Base-by-base conservation (phyloP, 2,797 vertebrate genomes). In the Clarias fuscus region DNA sequence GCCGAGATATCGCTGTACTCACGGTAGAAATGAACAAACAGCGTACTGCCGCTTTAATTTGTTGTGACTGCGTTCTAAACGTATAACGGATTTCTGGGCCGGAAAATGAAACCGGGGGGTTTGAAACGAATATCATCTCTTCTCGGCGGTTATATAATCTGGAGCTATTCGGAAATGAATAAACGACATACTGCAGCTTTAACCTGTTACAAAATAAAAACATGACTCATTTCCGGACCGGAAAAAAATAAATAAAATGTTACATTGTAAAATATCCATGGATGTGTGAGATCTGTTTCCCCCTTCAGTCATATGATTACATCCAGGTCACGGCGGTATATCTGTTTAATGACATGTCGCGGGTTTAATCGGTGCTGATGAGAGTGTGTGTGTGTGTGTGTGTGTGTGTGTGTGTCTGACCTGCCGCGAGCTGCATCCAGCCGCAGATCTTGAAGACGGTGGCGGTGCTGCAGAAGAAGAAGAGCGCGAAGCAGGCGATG, bases 401-500 rank as follows among this genome's bases (percentile, higher is more conserved):
- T 8, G 30, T 18, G 1, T 24, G 37, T 56, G 37, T 40, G 13
- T 67, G 53, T 67, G 27, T 93, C 97, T 95, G 94, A 99, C 98
- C 98, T 88, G 98, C 97, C 89, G 96, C 96, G 92, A 99, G 97
- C 96, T 99, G 98, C 97, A 99, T 98, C 98, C 98, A 99, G 91
- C 98, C 98, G 89, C 98, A 99, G 95, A 98, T 99, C 96, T 99
- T 99, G 91, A 99, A 99, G 91, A 99, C 98, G 24, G 98, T 99
- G 81, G 97, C 98, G 83, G 98, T 99, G 95, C 98, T 98, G 96
- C 98, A 99, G 97, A 99, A 99, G 96, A 99, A 99, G 96, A 99
- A 99, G 91, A 99, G 98, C 77, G 95, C 93, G 93, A 99, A 99
- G 96, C 97, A 99, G 90, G 94, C 94, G 94, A 99, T 99, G 95